Evolutionary conservation across 2,113 vertebrate species (phyloP), one percentile per base, ranked within the genome.

Genomic region (Phycodurus eques): DNA sequence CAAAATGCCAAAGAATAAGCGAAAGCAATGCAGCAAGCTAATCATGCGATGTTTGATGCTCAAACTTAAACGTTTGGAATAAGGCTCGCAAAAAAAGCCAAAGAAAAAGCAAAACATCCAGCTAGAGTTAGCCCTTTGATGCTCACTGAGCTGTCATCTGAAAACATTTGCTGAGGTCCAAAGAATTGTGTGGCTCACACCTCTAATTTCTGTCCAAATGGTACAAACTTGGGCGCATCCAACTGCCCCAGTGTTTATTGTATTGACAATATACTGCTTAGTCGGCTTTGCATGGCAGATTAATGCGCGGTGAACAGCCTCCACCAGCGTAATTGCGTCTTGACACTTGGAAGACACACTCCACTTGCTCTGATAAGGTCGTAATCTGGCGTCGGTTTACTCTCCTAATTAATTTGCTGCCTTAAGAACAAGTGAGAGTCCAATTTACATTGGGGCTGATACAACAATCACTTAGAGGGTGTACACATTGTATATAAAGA

Each of bases 241-340:
- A 64, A 43, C 42, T 13, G 22, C 22, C 13, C 39, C 44, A 31
- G 11, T 66, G 13, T 66, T 22, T 66, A 66, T 44, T 65, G 10
- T 44, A 46, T 65, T 15, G 43, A 44, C 39, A 12, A 60, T 53
- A 20, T 1, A 12, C 22, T 8, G 20, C 70, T 59, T 70, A 60
- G 73, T 62, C 11, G 57, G 62, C 63, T 71, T 68, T 42, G 49
- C 51, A 71, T 67, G 63, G 19, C 67, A 81, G 78, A 77, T 61
- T 61, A 35, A 62, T 62, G 66, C 60, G 73, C 75, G 56, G 17
- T 74, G 71, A 72, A 62, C 80, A 73, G 54, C 77, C 73, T 85
- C 84, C 87, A 83, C 82, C 83, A 85, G 80, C 66, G 79, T 91
- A 86, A 91, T 88, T 89, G 80, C 81, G 84, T 79, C 79, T 84